Base-by-base conservation (phyloP, 1,140 invertebrate genomes). In the Varroa destructor region DNA sequence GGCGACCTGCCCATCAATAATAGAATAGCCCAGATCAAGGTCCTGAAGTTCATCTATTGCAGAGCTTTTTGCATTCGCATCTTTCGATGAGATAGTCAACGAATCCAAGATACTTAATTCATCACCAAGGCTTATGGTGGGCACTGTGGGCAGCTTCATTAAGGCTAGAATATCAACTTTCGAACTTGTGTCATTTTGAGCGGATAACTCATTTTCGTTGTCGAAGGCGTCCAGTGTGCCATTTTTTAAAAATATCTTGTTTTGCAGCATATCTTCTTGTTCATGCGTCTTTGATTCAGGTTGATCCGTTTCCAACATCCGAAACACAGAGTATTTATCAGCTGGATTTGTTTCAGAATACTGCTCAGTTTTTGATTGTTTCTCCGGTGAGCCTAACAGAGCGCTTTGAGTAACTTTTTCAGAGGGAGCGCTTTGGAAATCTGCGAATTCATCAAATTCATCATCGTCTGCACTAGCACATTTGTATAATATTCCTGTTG, bases 251-350 rank as follows among this genome's bases (percentile, higher is more conserved):
- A 3, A 8, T 51, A 8, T 51, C 46, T 51, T 8, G 8, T 51
- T 51, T 51, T 51, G 46, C 8, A 5, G 46, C 4, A 51, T 8
- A 51, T 51, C 46, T 3, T 51, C 46, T 51, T 5, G 46, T 8
- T 51, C 46, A 51, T 51, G 3, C 8, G 46, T 8, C 3, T 51
- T 51, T 8, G 46, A 51, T 8, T 51, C 4, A 51, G 46, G 46
- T 51, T 51, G 46, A 8, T 8, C 46, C 3, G 46, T 3, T 8
- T 67, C 61, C 12, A 67, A 37, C 12, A 67, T 40, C 4, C 61
- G 61, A 40, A 67, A 67, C 61, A 40, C 61, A 1, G 61, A 67
- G 61, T 67, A 67, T 40, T 67, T 67, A 37, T 67, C 61, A 40
- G 40, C 37, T 8, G 61, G 3, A 37, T 40, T 40, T 40, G 36